A percentile compares a stretch with the other conserved stretches of the same genome.
Evolutionary conservation across 1,140 invertebrate genomes (phyloP).

Genomic region (Diorhabda elongata): DNA sequence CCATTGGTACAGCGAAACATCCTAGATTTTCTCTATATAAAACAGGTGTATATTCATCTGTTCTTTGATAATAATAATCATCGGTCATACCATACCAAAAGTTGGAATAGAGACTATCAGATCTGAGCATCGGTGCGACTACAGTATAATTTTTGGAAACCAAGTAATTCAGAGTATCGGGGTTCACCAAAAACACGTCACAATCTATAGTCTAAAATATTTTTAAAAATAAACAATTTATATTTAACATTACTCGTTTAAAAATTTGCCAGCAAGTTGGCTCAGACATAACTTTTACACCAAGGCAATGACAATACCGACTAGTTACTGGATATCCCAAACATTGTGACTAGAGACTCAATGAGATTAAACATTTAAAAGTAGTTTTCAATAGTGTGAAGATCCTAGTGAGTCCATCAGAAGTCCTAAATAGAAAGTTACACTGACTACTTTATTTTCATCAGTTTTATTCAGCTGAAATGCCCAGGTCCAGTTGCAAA

Average conservation of each 20-base stretch:
- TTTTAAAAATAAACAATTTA: constrained; percentile 22
- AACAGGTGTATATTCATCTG: constrained; percentile 82
- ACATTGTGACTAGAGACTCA: neutral
- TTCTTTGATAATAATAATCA: constrained; percentile 80
- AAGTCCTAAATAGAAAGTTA: no score
- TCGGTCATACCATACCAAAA: constrained; percentile 92
- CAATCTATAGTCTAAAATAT: constrained; percentile 78
- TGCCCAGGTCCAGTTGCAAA: no score
- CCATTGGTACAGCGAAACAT: constrained; percentile 84
- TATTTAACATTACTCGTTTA: neutral
- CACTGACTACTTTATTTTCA: no score
- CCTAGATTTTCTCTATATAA: constrained; percentile 68
- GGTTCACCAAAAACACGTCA: constrained; percentile 80
- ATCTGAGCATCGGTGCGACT: constrained; percentile 80
- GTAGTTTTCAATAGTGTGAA: no score
- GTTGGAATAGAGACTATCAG: constrained; percentile 87
- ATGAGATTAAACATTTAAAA: neutral
- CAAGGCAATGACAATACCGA: neutral
- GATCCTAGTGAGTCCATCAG: no score
- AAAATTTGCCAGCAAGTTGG: neutral
- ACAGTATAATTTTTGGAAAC: constrained; percentile 63
- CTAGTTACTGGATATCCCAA: neutral
- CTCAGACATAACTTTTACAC: constrained; percentile 1
- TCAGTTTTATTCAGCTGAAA: no score
- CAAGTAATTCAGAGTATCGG: constrained; percentile 63